Evolutionary conservation across 2,797 vertebrate genomes (phyloP), one percentile per base, ranked within the genome.

Genomic region (Tapirus indicus): DNA sequence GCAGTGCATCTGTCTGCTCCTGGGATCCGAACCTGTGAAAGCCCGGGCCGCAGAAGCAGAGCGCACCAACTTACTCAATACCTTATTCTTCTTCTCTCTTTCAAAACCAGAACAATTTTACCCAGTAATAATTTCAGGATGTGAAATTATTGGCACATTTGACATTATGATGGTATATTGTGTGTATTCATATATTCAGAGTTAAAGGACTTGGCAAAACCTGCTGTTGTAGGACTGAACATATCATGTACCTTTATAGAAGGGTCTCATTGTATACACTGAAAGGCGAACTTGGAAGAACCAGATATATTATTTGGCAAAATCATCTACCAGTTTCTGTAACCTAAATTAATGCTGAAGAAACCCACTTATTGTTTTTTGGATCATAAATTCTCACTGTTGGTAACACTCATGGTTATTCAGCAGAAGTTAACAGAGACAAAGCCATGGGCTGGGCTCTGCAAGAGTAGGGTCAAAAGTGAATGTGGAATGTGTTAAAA

Each of bases 21-120:
- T 38, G 38, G 38, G 38, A 38, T 38, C 38, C 38, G 38, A 38
- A 38, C 38, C 38, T 38, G 38, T 38, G 38, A 38, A 38, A 38
- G 38, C 38, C 38, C 38, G 38, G 38, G 38, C 38, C 38, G 4
- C 38, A 38, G 38, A 38, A 38, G 38, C 38, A 38, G 38, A 38
- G 38, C 38, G 4, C 38, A 38, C 38, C 38, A 38, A 38, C 38
- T 87, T 41, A 29, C 35, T 88, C 27, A 25, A 7, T 52, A 44
- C 21, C 20, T 47, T 84, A 25, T 83, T 93, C 71, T 74, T 95
- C 41, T 71, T 62, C 44, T 54, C 0, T 88, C 41, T 92, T 93
- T 95, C 54, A 75, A 85, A 85, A 71, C 52, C 77, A 82, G 82
- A 82, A 52, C 25, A 69, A 2, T 74, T 77, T 80, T 82, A 25